Conservation (phyloP, 1,140 invertebrate species). For the Pogonomyrmex barbatus region DNA sequence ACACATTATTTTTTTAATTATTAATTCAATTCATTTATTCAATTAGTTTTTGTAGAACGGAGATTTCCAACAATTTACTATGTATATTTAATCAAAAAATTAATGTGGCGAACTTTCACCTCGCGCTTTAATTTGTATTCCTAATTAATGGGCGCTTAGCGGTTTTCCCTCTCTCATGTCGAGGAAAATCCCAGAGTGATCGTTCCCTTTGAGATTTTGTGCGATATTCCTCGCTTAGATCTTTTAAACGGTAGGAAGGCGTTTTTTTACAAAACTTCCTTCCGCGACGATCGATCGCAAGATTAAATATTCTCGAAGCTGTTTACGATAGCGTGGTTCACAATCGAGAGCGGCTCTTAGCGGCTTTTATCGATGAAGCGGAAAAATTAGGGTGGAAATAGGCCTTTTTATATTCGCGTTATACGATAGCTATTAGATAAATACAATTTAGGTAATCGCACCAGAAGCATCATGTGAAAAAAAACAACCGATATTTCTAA, state of each 20-base stretch:
- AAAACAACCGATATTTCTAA: not conserved
- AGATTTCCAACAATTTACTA: conserved; percentile 16
- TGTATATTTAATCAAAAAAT: conserved; percentile 44
- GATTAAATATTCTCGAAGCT: conserved; percentile 76
- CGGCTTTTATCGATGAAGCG: conserved; percentile 69
- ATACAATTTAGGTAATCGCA: conserved; percentile 69
- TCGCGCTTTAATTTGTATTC: conserved; percentile 55
- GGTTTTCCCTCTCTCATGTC: conserved; percentile 18
- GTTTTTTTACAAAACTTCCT: conserved; percentile 56
- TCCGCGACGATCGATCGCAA: conserved; percentile 51
- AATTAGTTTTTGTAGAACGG: not conserved
- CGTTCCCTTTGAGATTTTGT: conserved; percentile 48
- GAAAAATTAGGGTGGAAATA: conserved; percentile 73
- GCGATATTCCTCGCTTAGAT: conserved; percentile 37
- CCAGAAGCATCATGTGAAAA: not conserved
- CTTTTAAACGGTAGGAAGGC: conserved; percentile 52
- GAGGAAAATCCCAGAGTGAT: conserved; percentile 33
- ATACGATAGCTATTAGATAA: conserved; percentile 55
- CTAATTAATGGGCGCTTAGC: conserved; percentile 52
- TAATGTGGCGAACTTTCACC: conserved; percentile 37
- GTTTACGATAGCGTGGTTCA: conserved; percentile 66
- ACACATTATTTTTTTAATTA: conserved; percentile 24
- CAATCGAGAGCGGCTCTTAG: conserved; percentile 71
- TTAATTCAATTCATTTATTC: conserved; percentile 26
- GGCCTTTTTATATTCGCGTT: conserved; percentile 75